A percentile compares a stretch with the other conserved stretches of the same genome.
These are phyloP conservation scores for Gasteruption jaculator DNA, from an alignment of 2,888 invertebrate genomes.

Conservation along the genomic window DNA sequence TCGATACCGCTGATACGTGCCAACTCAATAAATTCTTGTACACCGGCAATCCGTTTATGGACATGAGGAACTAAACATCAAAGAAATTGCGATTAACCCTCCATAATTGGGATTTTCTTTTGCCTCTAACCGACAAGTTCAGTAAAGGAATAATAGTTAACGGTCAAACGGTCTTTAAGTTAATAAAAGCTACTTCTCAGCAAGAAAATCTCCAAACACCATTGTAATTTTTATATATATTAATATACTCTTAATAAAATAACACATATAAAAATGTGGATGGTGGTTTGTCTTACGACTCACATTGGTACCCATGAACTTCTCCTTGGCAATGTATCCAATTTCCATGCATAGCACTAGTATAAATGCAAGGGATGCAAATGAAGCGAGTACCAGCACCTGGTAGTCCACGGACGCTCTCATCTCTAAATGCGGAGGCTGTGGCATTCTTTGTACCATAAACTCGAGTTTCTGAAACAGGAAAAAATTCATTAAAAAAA, in stretches of 20 bases:
- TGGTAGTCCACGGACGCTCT: too few relatives aligned
- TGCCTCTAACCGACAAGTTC: too few relatives aligned
- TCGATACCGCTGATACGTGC: too few relatives aligned
- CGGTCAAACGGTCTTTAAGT: not conserved
- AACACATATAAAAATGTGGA: not conserved
- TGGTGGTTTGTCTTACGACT: too few relatives aligned
- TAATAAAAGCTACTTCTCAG: not conserved
- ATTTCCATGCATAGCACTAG: conserved; percentile 25
- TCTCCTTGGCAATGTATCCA: conserved; percentile 25
- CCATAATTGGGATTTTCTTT: too few relatives aligned
- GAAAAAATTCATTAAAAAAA: too few relatives aligned
- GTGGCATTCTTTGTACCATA: conserved; percentile 29
- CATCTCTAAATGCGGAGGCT: conserved; percentile 26
- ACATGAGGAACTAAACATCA: conserved; percentile 24
- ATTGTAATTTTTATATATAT: too few relatives aligned
- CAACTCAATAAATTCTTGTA: conserved; percentile 27
- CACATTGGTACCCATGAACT: conserved; percentile 27
- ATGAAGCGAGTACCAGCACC: conserved; percentile 13
- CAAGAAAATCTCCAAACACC: too few relatives aligned
- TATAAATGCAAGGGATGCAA: conserved; percentile 24
- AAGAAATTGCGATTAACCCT: too few relatives aligned
- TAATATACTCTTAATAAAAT: too few relatives aligned
- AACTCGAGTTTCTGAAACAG: too few relatives aligned
- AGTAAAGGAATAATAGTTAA: too few relatives aligned
- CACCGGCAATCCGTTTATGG: conserved; percentile 28